Evolutionary conservation across 2,113 vertebrate genomes (phyloP).

Genomic region (Lethenteron camtschaticum): DNA sequence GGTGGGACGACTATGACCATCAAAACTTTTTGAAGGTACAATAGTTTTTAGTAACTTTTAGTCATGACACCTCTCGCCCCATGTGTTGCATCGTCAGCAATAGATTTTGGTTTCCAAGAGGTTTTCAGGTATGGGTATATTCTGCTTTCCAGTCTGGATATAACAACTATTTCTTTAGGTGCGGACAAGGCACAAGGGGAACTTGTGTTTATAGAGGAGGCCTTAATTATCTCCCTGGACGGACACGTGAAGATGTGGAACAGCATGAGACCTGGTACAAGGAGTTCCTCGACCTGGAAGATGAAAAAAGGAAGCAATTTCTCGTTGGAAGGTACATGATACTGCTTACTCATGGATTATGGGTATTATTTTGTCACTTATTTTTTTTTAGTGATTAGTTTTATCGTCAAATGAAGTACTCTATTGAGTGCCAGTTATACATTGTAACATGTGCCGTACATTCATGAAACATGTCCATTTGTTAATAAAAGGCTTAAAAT

Average conservation of each 20-base stretch:
- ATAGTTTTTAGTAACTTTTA: too few relatives aligned
- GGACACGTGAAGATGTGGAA: constrained; percentile 37
- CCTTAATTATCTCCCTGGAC: constrained; percentile 36
- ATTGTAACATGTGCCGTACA: not conserved
- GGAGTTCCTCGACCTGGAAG: constrained; percentile 39
- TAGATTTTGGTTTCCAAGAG: too few relatives aligned
- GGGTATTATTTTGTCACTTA: not conserved
- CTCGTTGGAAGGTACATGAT: not conserved
- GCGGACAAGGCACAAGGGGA: constrained; percentile 43
- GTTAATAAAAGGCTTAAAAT: not conserved
- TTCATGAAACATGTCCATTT: not conserved
- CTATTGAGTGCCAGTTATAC: not conserved
- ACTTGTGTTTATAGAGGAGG: constrained; percentile 32
- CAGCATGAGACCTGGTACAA: constrained; percentile 56
- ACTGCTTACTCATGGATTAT: not conserved
- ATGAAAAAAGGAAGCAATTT: constrained; percentile 53
- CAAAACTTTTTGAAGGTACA: constrained; percentile 31
- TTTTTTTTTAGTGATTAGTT: not conserved
- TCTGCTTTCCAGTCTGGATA: too few relatives aligned
- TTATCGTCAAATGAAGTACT: not conserved
- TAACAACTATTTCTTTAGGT: constrained; percentile 13
- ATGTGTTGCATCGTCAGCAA: too few relatives aligned
- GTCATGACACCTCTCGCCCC: too few relatives aligned
- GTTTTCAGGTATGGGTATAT: too few relatives aligned
- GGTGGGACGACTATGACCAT: constrained; percentile 69